These are phyloP conservation scores for Drosophila leonis DNA, from an alignment of 2,888 invertebrate genomes.

Conservation along the genomic window DNA sequence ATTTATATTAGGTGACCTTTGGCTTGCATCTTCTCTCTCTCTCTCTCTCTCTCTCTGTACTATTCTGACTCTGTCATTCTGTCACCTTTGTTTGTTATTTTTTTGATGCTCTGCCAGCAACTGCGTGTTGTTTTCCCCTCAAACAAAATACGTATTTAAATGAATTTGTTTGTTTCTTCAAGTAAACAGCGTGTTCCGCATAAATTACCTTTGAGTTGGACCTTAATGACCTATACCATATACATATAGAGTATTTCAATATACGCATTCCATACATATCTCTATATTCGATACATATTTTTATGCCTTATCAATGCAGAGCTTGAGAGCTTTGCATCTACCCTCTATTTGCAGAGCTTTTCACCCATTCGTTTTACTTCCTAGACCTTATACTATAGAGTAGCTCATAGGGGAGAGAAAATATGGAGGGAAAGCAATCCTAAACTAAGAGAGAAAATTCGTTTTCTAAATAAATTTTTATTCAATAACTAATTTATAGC, in stretches of 20 bases:
- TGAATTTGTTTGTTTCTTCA: conserved; percentile 50
- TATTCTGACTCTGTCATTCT: conserved; percentile 15
- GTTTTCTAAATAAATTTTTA: not conserved
- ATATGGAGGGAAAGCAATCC: not conserved
- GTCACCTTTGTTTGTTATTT: conserved; percentile 43
- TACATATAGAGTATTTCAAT: not conserved
- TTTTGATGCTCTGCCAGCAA: conserved; percentile 47
- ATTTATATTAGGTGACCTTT: conserved; percentile 73
- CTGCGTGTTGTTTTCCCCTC: conserved; percentile 38
- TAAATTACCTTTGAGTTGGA: conserved; percentile 24
- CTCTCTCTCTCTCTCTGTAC: conserved; percentile 14
- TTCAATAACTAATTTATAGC: not conserved
- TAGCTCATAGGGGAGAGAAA: not conserved
- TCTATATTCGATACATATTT: not conserved
- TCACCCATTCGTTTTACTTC: no score
- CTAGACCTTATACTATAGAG: no score
- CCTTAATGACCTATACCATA: not conserved
- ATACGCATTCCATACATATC: not conserved
- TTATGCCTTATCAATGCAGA: no score
- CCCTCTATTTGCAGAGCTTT: no score
- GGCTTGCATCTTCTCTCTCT: conserved; percentile 8
- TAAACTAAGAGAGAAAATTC: not conserved
- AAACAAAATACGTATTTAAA: conserved; percentile 45
- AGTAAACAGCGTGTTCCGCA: conserved; percentile 24
- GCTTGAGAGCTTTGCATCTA: no score